phyloP scores from a whole-genome alignment of 1,140 invertebrate genomes.

The Muscidifurax raptorellus region DNA sequence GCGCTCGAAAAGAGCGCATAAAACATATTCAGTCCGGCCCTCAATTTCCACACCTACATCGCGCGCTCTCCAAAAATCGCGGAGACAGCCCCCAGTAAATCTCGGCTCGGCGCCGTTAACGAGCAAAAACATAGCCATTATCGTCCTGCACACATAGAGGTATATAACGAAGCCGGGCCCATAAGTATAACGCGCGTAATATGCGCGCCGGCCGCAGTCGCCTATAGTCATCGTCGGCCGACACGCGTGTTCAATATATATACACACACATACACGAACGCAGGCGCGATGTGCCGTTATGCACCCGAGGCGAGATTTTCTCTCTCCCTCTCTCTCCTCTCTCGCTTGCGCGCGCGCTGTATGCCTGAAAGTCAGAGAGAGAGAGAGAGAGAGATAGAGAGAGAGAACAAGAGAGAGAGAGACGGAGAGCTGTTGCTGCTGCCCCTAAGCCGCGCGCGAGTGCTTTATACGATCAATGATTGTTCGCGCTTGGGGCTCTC shows the following conservation, averaged over 20 bases:
- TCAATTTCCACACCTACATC: not conserved
- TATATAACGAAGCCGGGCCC: constrained; percentile 35
- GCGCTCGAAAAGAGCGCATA: not conserved
- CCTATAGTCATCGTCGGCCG: constrained; percentile 13
- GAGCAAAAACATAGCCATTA: constrained; percentile 52
- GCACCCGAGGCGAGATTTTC: constrained; percentile 50
- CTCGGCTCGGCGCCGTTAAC: constrained; percentile 55
- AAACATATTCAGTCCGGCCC: not conserved
- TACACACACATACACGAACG: not conserved
- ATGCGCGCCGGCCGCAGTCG: not conserved
- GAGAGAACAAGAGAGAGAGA: not conserved
- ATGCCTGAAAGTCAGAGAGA: not conserved
- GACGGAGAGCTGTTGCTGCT: not conserved
- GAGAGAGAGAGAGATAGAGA: not conserved
- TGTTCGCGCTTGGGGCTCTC: not conserved
- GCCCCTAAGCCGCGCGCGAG: constrained; percentile 13
- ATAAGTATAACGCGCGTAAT: constrained; percentile 44
- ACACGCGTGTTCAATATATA: not conserved
- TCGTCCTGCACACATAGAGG: not conserved
- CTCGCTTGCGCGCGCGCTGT: not conserved
- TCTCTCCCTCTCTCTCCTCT: constrained; percentile 18
- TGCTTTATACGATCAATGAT: constrained; percentile 45
- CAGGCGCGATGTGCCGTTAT: constrained; percentile 41
- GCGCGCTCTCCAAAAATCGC: constrained; percentile 3
- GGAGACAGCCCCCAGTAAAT: constrained; percentile 54